A percentile compares a stretch with the other conserved stretches of the same genome.
Evolutionary conservation across 1,140 invertebrate species (phyloP).

Genomic region (Venustaconcha ellipsiformis): DNA sequence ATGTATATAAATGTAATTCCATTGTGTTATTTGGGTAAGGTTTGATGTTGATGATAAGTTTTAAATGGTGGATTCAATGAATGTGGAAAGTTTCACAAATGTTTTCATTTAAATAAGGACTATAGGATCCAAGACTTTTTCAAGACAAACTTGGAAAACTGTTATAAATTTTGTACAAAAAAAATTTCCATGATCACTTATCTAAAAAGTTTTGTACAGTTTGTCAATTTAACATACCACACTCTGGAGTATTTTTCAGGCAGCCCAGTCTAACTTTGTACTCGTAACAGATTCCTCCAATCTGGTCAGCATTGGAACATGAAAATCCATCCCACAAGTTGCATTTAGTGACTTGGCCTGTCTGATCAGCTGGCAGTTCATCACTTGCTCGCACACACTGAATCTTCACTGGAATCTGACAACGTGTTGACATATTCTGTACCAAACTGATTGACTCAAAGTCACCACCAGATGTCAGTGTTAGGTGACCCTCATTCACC

Average conservation of each 20-base stretch:
- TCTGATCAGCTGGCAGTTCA: constrained; percentile 27
- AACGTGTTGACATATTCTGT: constrained; percentile 21
- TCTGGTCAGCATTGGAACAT: constrained; percentile 70
- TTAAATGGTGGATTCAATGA: too few species aligned
- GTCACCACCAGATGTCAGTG: constrained; percentile 36
- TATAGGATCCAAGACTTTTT: too few species aligned
- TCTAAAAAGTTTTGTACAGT: too few species aligned
- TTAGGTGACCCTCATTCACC: constrained; percentile 41
- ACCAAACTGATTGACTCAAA: constrained; percentile 33
- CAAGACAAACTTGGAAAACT: too few species aligned
- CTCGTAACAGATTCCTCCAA: constrained; percentile 47
- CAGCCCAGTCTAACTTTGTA: constrained; percentile 63
- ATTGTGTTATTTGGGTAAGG: too few species aligned
- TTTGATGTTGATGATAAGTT: too few species aligned
- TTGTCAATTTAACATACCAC: constrained; percentile 32
- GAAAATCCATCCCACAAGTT: constrained; percentile 79
- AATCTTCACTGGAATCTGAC: constrained; percentile 47
- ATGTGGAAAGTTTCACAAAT: too few species aligned
- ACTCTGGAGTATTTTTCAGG: constrained; percentile 43
- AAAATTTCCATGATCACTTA: too few species aligned
- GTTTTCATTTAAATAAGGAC: too few species aligned
- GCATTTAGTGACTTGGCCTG: constrained; percentile 78
- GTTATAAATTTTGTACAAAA: too few species aligned
- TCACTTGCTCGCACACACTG: constrained; percentile 51
- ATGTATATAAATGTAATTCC: too few species aligned